Percentiles rank a stretch among this genome's conserved stretches.
These are phyloP conservation scores for Falco punctatus DNA, from an alignment of 2,113 vertebrate genomes.

Conservation along the genomic window DNA sequence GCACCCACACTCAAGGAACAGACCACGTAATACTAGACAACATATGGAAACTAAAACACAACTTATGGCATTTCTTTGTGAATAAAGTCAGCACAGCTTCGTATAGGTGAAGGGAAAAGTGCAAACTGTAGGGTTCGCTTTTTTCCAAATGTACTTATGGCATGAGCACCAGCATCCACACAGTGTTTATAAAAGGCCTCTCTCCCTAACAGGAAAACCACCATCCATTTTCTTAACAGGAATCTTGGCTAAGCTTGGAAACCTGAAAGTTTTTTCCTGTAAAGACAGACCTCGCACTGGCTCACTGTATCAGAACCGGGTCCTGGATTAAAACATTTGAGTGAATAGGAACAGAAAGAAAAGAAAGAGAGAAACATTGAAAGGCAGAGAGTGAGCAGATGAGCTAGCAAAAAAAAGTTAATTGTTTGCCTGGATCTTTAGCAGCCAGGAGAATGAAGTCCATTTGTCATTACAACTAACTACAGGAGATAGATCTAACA, in stretches of 20 bases:
- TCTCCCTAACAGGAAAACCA: neutral
- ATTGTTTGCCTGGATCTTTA: neutral
- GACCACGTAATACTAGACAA: accelerated
- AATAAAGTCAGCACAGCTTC: neutral
- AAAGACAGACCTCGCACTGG: neutral
- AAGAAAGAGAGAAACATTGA: neutral
- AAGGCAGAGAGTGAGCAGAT: neutral
- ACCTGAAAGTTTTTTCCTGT: neutral
- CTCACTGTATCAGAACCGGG: neutral
- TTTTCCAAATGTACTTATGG: neutral
- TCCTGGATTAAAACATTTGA: neutral
- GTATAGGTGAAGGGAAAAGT: neutral
- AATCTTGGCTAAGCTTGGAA: neutral
- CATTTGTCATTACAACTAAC: neutral
- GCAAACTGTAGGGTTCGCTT: neutral
- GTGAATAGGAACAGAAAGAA: neutral
- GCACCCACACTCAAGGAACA: neutral
- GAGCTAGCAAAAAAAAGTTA: neutral
- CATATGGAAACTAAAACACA: neutral
- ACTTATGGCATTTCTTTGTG: neutral
- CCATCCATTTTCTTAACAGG: neutral
- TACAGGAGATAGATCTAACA: neutral
- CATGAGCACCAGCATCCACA: accelerated
- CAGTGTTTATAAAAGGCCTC: neutral
- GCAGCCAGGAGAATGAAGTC: neutral